Evolutionary conservation across 2,113 vertebrate species (phyloP).

Genomic region (Dipodomys stephensi): DNA sequence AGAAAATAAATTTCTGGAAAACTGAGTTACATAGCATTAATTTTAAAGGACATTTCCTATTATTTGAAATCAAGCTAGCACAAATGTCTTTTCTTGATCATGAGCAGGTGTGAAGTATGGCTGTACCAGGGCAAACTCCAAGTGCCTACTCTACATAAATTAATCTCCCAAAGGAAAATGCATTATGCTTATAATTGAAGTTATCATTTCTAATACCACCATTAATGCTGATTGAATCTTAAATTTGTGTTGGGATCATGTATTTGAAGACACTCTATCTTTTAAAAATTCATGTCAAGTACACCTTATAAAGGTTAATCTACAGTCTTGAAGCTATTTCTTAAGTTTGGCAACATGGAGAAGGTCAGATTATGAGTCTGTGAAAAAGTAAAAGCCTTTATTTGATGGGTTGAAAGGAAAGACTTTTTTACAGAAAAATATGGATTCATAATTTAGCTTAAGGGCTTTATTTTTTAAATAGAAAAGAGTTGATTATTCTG

Average conservation of each 20-base stretch:
- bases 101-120: constrained; percentile 66
- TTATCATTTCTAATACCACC: constrained; percentile 79
- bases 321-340: constrained; percentile 77
- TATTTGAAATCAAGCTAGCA: constrained; percentile 60
- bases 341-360: constrained; percentile 65
- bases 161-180: constrained; percentile 78
- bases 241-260: constrained; percentile 79
- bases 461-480: constrained; percentile 52
- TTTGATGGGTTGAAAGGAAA: constrained; percentile 44
- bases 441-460: constrained; percentile 20
- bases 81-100: constrained; percentile 62
- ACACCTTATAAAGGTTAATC: constrained; percentile 75
- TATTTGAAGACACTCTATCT: constrained; percentile 76
- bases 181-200: constrained; percentile 78
- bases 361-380: constrained; percentile 74
- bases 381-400: constrained; percentile 65
- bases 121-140: constrained; percentile 70
- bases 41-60: constrained; percentile 56
- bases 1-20: constrained; percentile 50
- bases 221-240: constrained; percentile 83
- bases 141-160: constrained; percentile 80
- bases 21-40: constrained; percentile 32
- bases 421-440: constrained; percentile 14
- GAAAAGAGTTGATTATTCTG: neutral
- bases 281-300: constrained; percentile 80